Conservation (phyloP, 2,888 invertebrate genomes). For the Epistrophe grossulariae region DNA sequence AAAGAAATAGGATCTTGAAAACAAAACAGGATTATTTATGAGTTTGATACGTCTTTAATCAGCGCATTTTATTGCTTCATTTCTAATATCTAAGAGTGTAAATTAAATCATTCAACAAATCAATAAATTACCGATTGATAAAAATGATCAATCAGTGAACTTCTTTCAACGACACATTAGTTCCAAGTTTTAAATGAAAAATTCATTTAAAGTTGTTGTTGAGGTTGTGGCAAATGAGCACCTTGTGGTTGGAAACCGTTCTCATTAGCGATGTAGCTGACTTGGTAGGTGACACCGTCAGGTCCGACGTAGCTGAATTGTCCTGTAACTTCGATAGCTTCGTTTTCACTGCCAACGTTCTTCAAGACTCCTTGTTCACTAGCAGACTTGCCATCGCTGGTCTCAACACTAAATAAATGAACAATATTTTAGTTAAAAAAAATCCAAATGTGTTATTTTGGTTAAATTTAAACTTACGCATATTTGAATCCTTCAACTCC, state of each 20-base stretch:
- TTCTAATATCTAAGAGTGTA: no score
- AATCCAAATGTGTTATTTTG: background rate
- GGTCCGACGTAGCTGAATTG: constrained; percentile 21
- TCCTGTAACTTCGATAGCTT: constrained; percentile 2
- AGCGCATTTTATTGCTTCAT: no score
- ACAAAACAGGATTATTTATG: no score
- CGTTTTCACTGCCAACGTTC: constrained; percentile 9
- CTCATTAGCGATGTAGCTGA: constrained; percentile 12
- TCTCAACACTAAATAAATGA: constrained; percentile 76
- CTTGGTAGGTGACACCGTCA: background rate
- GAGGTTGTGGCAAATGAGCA: constrained; percentile 28
- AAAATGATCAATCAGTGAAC: no score
- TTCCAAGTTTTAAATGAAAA: background rate
- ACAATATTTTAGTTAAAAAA: no score
- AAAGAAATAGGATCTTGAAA: no score
- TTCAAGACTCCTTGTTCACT: constrained; percentile 13
- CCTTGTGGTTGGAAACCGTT: constrained; percentile 30
- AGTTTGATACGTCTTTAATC: no score
- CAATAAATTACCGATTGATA: no score
- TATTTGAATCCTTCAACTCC: constrained; percentile 86
- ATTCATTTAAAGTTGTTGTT: background rate
- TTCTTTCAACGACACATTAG: background rate
- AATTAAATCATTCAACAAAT: no score
- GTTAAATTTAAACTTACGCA: constrained; percentile 84
- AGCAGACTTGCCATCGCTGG: constrained; percentile 79